These are phyloP conservation scores for Andrena dorsata DNA, from an alignment of 2,888 invertebrate genomes.

Conservation along the genomic window DNA sequence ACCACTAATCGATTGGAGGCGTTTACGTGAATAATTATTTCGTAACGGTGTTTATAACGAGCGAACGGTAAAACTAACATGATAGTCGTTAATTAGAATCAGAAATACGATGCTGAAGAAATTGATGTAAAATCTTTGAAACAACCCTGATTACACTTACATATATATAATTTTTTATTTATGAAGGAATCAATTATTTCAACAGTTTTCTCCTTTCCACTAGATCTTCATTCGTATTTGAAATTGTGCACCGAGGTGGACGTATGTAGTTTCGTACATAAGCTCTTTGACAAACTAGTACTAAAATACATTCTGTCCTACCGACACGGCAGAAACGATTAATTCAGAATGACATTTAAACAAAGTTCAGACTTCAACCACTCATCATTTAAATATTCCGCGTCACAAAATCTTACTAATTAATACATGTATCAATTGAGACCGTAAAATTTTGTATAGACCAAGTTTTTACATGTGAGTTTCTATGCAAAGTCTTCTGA, in stretches of 20 bases:
- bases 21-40: constrained; percentile 29
- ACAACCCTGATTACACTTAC: background rate
- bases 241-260: constrained; percentile 6
- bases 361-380: too few species aligned
- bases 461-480: too few species aligned
- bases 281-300: background rate
- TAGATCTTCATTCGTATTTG: constrained; percentile 8
- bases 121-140: background rate
- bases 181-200: constrained; percentile 1
- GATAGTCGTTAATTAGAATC: constrained; percentile 2
- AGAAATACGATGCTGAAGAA: background rate
- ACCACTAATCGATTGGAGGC: constrained; percentile 20
- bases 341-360: too few species aligned
- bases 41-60: constrained; percentile 2
- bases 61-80: background rate
- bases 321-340: too few species aligned
- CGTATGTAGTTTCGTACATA: background rate
- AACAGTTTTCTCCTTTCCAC: constrained; percentile 11
- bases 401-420: too few species aligned
- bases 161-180: background rate
- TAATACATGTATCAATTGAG: too few species aligned
- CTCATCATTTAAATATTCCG: too few species aligned
- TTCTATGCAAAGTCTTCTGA: too few species aligned
- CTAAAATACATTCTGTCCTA: too few species aligned
- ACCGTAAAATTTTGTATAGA: too few species aligned